phyloP scores from a whole-genome alignment of 2,113 vertebrate species.

The Pimephales promelas region DNA sequence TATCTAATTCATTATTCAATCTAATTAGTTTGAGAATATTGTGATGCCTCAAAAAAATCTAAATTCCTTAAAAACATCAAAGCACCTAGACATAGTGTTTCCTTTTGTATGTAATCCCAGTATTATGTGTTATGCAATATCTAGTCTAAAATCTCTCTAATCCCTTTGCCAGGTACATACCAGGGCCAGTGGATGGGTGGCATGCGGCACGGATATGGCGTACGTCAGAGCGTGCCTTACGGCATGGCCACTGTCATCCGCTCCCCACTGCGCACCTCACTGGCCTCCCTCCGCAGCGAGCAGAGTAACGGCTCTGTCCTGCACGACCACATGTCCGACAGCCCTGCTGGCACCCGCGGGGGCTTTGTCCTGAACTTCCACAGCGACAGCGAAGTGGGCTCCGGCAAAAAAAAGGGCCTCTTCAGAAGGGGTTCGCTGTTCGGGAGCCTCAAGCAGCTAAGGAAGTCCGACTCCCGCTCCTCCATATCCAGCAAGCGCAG shows the following conservation, averaged over 20 bases:
- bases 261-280: constrained; percentile 90
- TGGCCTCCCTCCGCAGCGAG: constrained; percentile 91
- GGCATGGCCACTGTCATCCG: constrained; percentile 96
- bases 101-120: constrained; percentile 38
- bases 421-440: constrained; percentile 92
- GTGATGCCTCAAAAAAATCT: not conserved
- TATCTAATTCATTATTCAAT: not conserved
- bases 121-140: constrained; percentile 38
- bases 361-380: constrained; percentile 96
- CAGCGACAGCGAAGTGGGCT: constrained; percentile 81
- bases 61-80: constrained; percentile 6
- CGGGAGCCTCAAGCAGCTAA: constrained; percentile 88
- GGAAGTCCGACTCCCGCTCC: constrained; percentile 92
- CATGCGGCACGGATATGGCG: constrained; percentile 95
- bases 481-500: constrained; percentile 96
- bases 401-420: constrained; percentile 88
- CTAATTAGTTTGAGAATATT: not conserved
- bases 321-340: constrained; percentile 82
- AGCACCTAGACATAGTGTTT: constrained; percentile 18
- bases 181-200: constrained; percentile 97
- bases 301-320: constrained; percentile 91
- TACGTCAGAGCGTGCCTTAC: constrained; percentile 94
- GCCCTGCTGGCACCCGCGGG: constrained; percentile 87
- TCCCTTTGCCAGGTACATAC: constrained; percentile 83
- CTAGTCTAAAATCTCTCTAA: constrained; percentile 35